Evolutionary conservation across 2,888 invertebrate genomes (phyloP).

Genomic region (Scelioninae gen. 1): DNA sequence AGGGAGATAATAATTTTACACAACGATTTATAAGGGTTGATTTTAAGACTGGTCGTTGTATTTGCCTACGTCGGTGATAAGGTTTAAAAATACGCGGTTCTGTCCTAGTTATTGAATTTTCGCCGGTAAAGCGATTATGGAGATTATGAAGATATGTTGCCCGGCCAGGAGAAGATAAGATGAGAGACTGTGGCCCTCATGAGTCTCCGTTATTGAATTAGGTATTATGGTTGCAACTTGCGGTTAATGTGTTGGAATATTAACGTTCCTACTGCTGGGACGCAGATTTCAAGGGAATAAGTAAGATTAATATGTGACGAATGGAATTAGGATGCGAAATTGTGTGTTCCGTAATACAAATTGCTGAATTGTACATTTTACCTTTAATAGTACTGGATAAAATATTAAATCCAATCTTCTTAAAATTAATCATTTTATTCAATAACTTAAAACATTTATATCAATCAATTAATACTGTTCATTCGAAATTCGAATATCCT

Average conservation of each 20-base stretch:
- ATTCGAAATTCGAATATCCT: not conserved
- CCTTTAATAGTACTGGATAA: not conserved
- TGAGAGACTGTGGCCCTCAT: slow-evolving; percentile 40
- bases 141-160: slow-evolving; percentile 66
- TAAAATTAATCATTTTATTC: too few species aligned
- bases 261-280: slow-evolving; percentile 43
- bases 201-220: slow-evolving; percentile 64
- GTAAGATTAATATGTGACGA: slow-evolving; percentile 51
- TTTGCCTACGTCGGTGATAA: slow-evolving; percentile 4
- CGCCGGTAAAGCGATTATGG: slow-evolving; percentile 63
- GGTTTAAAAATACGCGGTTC: slow-evolving; percentile 39
- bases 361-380: not conserved
- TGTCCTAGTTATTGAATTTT: slow-evolving; percentile 63
- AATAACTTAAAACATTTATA: too few species aligned
- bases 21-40: too few species aligned
- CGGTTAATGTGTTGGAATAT: slow-evolving; percentile 56
- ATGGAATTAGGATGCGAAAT: slow-evolving; percentile 11
- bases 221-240: slow-evolving; percentile 58
- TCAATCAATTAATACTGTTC: not conserved
- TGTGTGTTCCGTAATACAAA: slow-evolving; percentile 13
- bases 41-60: not conserved
- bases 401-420: too few species aligned
- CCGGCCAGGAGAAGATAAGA: slow-evolving; percentile 48
- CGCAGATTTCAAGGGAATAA: slow-evolving; percentile 32
- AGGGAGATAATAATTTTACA: too few species aligned